Percentiles rank a stretch among this genome's conserved stretches.
Conservation (phyloP, 2,113 vertebrate genomes). For the Paramormyrops kingsleyae region DNA sequence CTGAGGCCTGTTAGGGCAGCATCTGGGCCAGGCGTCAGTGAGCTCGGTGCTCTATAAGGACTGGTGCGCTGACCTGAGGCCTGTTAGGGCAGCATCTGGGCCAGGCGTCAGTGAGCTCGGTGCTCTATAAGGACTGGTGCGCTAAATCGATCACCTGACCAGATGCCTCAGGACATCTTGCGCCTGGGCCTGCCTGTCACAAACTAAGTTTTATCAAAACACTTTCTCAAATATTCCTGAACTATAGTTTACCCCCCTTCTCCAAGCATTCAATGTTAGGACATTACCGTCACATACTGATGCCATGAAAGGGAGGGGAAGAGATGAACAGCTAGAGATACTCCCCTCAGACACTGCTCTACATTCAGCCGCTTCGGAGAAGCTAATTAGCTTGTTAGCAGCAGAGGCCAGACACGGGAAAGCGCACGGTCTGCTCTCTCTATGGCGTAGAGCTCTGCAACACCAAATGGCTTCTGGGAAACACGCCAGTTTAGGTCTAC, state of each 20-base stretch:
- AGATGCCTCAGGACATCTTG: no score
- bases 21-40: no score
- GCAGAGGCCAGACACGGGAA: neutral
- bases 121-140: no score
- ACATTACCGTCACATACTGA: neutral
- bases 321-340: neutral
- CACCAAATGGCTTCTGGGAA: neutral
- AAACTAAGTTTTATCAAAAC: neutral
- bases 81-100: no score
- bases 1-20: no score
- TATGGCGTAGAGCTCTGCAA: neutral
- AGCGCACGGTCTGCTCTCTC: neutral
- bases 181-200: no score
- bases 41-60: no score
- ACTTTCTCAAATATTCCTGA: neutral
- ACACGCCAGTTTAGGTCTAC: neutral
- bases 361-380: neutral
- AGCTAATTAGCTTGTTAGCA: constrained; percentile 2
- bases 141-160: no score
- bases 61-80: no score
- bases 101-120: no score
- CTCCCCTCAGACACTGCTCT: neutral
- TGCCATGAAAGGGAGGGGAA: neutral
- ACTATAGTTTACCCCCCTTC: neutral
- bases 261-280: neutral